phyloP scores from a whole-genome alignment of 2,888 invertebrate species.

The Netelia fuscicornis region DNA sequence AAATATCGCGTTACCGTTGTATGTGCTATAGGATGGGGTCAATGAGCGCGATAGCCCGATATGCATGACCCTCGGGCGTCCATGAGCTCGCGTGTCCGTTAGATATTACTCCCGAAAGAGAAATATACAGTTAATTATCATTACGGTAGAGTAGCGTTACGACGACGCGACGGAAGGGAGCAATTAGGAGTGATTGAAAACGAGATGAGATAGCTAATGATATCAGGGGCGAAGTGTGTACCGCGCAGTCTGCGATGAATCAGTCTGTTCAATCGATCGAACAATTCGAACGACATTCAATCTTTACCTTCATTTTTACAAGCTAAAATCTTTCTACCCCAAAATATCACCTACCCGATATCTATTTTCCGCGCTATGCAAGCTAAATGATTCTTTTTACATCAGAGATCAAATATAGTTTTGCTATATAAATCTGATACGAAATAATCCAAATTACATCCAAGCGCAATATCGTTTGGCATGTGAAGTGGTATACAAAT shows the following conservation, averaged over 20 bases:
- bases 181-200: conserved; percentile 62
- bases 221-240: not conserved
- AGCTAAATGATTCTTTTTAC: too few relatives aligned
- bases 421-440: too few relatives aligned
- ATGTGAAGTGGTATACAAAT: not conserved
- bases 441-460: too few relatives aligned
- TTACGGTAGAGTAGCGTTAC: conserved; percentile 51
- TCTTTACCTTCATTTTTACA: not conserved
- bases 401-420: too few relatives aligned
- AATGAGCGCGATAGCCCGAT: conserved; percentile 20
- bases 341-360: too few relatives aligned
- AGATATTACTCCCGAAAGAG: conserved; percentile 60
- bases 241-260: not conserved
- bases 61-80: conserved; percentile 25
- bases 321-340: too few relatives aligned
- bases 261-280: conserved; percentile 5
- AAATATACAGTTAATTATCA: conserved; percentile 62
- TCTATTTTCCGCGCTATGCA: too few relatives aligned
- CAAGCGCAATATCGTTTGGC: too few relatives aligned
- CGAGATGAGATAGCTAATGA: conserved; percentile 24
- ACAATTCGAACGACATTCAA: not conserved
- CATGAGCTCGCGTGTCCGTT: conserved; percentile 53
- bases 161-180: conserved; percentile 18
- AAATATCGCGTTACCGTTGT: not conserved
- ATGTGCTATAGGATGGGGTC: conserved; percentile 19